Conservation (phyloP, 1,140 invertebrate genomes). For the Tribolium madens region DNA sequence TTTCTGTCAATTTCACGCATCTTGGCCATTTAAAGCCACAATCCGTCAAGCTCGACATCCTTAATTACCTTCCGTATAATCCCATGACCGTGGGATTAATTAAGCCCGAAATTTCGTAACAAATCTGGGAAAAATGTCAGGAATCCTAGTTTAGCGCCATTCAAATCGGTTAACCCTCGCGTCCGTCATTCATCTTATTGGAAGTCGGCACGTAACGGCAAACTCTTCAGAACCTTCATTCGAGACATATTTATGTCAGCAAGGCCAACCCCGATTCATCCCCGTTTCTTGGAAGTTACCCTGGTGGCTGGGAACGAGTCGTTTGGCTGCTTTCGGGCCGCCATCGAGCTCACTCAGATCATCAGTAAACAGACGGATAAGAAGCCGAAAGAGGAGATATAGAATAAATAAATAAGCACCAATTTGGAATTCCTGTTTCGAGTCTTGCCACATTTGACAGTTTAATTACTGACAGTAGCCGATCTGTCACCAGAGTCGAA, state of each 20-base stretch:
- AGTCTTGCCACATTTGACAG: constrained; percentile 17
- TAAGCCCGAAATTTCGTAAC: constrained; percentile 10
- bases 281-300: constrained; percentile 33
- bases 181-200: neutral
- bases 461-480: constrained; percentile 24
- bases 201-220: neutral
- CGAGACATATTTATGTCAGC: constrained; percentile 35
- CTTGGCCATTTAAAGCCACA: neutral
- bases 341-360: constrained; percentile 23
- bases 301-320: constrained; percentile 31
- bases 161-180: neutral
- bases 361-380: constrained; percentile 31
- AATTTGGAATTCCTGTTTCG: constrained; percentile 34
- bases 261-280: constrained; percentile 33
- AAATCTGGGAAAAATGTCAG: constrained; percentile 17
- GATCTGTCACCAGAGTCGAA: neutral
- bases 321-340: constrained; percentile 19
- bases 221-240: neutral
- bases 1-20: constrained; percentile 9
- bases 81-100: constrained; percentile 17
- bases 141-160: neutral
- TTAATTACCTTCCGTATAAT: constrained; percentile 23
- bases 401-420: constrained; percentile 38
- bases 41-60: constrained; percentile 11
- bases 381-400: constrained; percentile 35